Evolutionary conservation across 2,113 vertebrate genomes (phyloP).

Genomic region (Mormyrus iriodes): DNA sequence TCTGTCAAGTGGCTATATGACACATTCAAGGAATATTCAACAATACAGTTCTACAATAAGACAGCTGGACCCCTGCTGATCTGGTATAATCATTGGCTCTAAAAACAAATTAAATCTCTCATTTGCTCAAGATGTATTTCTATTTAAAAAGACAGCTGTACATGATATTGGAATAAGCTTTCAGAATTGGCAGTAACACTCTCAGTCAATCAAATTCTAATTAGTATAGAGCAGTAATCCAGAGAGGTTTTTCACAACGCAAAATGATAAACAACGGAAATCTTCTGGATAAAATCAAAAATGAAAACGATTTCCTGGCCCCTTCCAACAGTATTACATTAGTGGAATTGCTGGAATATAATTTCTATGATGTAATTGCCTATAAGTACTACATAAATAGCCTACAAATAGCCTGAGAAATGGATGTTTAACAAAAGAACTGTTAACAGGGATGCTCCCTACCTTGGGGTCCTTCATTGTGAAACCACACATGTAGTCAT

Average conservation of each 20-base stretch:
- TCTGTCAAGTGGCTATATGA: not conserved
- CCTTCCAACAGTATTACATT: not conserved
- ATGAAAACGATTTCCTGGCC: not conserved
- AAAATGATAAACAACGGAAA: not conserved
- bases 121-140: not conserved
- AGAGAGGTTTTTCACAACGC: not conserved
- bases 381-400: not conserved
- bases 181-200: not conserved
- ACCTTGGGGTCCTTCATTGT: conserved; percentile 92
- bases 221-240: not conserved
- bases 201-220: not conserved
- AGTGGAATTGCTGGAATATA: not conserved
- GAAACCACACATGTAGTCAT: conserved; percentile 91
- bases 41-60: not conserved
- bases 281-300: not conserved
- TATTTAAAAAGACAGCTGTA: not conserved
- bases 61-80: not conserved
- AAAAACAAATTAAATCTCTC: not conserved
- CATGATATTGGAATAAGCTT: not conserved
- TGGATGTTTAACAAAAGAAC: not conserved
- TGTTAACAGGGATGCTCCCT: not conserved
- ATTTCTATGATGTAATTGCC: not conserved
- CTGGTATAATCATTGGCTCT: not conserved
- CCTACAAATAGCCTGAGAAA: not conserved
- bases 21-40: not conserved